These are phyloP conservation scores for Omphaloscelis lunosa DNA, from an alignment of 2,888 invertebrate species.

Conservation along the genomic window DNA sequence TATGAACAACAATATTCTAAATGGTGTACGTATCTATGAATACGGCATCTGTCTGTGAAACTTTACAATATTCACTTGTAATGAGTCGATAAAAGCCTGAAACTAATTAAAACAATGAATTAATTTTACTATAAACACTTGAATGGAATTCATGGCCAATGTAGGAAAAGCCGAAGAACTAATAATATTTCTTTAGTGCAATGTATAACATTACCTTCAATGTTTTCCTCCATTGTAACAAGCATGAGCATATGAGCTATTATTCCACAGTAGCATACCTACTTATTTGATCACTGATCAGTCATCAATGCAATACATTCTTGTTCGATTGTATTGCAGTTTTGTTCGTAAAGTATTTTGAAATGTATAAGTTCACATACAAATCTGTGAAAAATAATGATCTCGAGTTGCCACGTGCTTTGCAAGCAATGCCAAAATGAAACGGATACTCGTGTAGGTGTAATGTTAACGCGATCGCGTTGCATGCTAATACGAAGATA, in stretches of 20 bases:
- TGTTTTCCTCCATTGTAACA: conserved; percentile 25
- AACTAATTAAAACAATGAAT: neutral
- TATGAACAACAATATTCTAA: neutral
- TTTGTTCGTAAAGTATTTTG: neutral
- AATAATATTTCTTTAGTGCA: conserved; percentile 14
- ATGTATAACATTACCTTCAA: conserved; percentile 9
- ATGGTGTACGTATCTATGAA: neutral
- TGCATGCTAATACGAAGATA: neutral
- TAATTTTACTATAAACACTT: neutral
- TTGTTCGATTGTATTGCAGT: neutral
- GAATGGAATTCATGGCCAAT: neutral
- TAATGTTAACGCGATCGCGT: neutral
- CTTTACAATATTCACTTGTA: neutral
- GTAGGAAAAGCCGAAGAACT: neutral
- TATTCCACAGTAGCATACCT: neutral
- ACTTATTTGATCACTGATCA: neutral
- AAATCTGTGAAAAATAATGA: neutral
- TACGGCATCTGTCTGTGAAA: neutral
- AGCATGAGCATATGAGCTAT: neutral
- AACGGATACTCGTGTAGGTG: neutral
- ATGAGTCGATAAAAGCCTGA: neutral
- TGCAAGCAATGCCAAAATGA: neutral
- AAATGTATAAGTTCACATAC: neutral
- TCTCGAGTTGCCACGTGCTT: neutral
- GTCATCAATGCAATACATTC: neutral